Conservation (phyloP, 1,140 invertebrate species). For the Drosophila erecta region DNA sequence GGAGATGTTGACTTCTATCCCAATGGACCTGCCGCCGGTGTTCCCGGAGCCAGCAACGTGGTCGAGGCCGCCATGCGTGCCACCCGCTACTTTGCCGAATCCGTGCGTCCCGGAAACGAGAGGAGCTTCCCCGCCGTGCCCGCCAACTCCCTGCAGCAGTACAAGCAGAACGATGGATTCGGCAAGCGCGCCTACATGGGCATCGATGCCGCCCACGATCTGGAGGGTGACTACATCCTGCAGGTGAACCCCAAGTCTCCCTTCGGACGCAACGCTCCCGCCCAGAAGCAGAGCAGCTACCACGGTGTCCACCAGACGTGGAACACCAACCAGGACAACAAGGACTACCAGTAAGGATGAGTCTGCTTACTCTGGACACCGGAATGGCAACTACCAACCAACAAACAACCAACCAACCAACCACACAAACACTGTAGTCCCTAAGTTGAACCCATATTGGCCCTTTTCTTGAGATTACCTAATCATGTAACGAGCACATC, state of each 20-base stretch:
- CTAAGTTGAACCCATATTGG: slow-evolving; percentile 48
- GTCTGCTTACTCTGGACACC: background rate
- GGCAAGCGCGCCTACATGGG: slow-evolving; percentile 82
- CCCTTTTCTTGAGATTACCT: slow-evolving; percentile 14
- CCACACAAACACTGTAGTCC: slow-evolving; percentile 22
- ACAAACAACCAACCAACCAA: slow-evolving; percentile 1
- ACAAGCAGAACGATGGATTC: slow-evolving; percentile 76
- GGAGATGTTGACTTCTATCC: slow-evolving; percentile 92
- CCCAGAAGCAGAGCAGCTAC: slow-evolving; percentile 69
- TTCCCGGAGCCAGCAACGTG: slow-evolving; percentile 86
- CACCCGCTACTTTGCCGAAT: slow-evolving; percentile 87
- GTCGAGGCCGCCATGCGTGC: slow-evolving; percentile 88
- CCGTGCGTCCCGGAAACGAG: slow-evolving; percentile 85
- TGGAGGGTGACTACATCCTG: slow-evolving; percentile 78
- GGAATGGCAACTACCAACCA: background rate
- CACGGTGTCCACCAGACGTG: slow-evolving; percentile 66
- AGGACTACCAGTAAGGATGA: slow-evolving; percentile 32
- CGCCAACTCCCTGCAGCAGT: slow-evolving; percentile 71
- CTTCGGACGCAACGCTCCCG: slow-evolving; percentile 77
- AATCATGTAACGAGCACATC: slow-evolving; percentile 24
- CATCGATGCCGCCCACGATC: slow-evolving; percentile 65
- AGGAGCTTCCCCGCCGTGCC: slow-evolving; percentile 73
- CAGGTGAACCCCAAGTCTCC: slow-evolving; percentile 77
- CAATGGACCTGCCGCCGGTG: slow-evolving; percentile 86
- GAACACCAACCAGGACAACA: slow-evolving; percentile 49